Base-by-base conservation (phyloP, 2,797 vertebrate genomes). In the Takifugu ocellatus region DNA sequence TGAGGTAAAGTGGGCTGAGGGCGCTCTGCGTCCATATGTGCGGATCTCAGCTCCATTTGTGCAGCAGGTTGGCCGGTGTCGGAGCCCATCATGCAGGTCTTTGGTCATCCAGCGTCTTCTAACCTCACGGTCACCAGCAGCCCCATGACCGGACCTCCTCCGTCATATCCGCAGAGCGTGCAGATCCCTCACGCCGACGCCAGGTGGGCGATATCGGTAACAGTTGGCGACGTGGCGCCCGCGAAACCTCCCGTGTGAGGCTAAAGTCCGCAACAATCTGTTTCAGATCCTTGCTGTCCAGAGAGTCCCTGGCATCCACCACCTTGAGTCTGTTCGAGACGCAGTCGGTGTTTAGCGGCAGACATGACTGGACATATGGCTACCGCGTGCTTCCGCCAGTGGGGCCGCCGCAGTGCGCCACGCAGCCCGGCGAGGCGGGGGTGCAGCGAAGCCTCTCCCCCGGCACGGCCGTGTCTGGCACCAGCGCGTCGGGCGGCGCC, bases 261-360 rank as follows among this genome's bases (percentile, higher is more conserved):
- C 56, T 81, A 66, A 75, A 71, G 53, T 61, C 45, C 59, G 53
- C 54, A 54, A 57, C 56, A 63, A 44, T 88, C 64, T 88, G 61
- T 89, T 91, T 63, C 88, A 98, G 96, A 86, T 97, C 82, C 3
- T 82, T 94, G 60, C 87, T 93, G 66, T 94, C 94, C 17, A 75
- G 81, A 79, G 94, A 94, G 59, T 95, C 95, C 67, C 73, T 96
- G 88, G 92, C 90, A 7, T 95, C 94, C 59, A 92, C 93, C 0
- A 91, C 92, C 0, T 88, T 96, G 72, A 94, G 92, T 68, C 87
- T 95, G 54, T 92, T 94, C 5, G 96, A 95, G 83, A 93, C 91
- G 29, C 93, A 95, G 61, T 94, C 94, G 0, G 51, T 93, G 72
- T 82, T 91, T 72, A 94, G 87, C 17, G 78, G 92, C 74, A 94